Evolutionary conservation across 2,888 invertebrate species (phyloP).

Genomic region (Ichneumoninae sp.): DNA sequence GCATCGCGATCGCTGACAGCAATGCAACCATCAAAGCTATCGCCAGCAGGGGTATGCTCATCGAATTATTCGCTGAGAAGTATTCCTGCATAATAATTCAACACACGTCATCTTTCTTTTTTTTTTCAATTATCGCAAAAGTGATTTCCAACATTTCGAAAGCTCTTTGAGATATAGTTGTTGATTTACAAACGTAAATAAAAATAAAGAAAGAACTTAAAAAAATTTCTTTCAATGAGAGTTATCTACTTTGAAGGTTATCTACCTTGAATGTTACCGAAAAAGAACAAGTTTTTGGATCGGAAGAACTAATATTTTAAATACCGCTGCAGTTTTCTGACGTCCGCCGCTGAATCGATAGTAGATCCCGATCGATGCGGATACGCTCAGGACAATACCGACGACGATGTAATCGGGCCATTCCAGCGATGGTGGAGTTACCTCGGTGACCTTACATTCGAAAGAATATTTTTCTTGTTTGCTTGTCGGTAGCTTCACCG

Average conservation of each 20-base stretch:
- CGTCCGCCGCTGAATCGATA: slow-evolving; percentile 94
- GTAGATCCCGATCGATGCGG: slow-evolving; percentile 92
- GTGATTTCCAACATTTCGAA: not conserved
- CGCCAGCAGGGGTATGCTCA: slow-evolving; percentile 92
- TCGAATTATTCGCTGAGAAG: slow-evolving; percentile 92
- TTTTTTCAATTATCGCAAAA: not conserved
- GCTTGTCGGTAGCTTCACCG: not conserved
- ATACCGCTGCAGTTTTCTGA: slow-evolving; percentile 92
- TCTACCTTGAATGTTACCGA: not conserved
- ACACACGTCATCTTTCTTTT: not conserved
- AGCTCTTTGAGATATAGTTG: not conserved
- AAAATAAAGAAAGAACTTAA: not conserved
- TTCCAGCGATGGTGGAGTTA: slow-evolving; percentile 67
- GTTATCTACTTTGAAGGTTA: not conserved
- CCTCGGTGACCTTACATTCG: slow-evolving; percentile 36
- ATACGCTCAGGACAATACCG: slow-evolving; percentile 89
- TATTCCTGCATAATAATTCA: slow-evolving; percentile 88
- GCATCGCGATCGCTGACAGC: slow-evolving; percentile 94
- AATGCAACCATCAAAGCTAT: slow-evolving; percentile 97
- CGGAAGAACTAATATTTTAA: not conserved
- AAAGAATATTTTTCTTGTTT: not conserved
- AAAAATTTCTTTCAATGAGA: not conserved
- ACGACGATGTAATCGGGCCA: slow-evolving; percentile 91
- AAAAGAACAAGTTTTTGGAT: not conserved
- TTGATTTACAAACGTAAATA: not conserved